Evolutionary conservation across 2,113 vertebrate genomes (phyloP), one percentile per base, ranked within the genome.

Genomic region (Pyxicephalus adspersus): DNA sequence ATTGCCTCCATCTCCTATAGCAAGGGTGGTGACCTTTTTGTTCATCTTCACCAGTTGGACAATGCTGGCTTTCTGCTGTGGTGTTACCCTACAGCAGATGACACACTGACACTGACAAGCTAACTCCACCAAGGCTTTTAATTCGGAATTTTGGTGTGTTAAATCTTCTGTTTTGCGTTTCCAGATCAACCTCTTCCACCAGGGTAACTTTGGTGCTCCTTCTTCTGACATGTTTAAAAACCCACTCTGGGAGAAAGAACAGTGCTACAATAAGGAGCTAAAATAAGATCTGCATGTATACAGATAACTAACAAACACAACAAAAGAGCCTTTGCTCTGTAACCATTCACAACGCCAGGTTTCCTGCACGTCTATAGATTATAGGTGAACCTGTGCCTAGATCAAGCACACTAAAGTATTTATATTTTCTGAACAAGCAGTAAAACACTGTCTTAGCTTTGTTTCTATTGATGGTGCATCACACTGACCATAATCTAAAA

Each of bases 1-100:
- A 0, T 99, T 99, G 90, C 96, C 96, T 0, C 97, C 97, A 0
- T 99, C 97, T 7, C 97, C 96, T 0, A 98, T 95, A 68, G 94
- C 94, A 91, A 99, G 84, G 0, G 95, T 96, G 86, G 95, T 82
- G 0, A 85, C 91, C 0, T 85, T 63, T 82, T 90, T 91, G 91
- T 96, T 90, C 34, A 91, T 95, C 89, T 92, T 93, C 84, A 98
- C 92, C 87, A 98, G 81, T 1, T 88, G 87, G 71, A 98, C 93
- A 0, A 98, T 83, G 57, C 92, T 84, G 0, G 97, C 95, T 83
- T 98, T 98, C 92, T 99, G 97, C 78, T 93, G 93, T 38, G 97
- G 97, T 0, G 96, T 98, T 28, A 96, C 94, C 1, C 96, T 92
- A 84, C 96, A 98, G 87, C 96, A 99, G 82, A 98, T 91, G 84